A percentile compares a stretch with the other conserved stretches of the same genome.
These are phyloP conservation scores for Ranitomeya variabilis DNA, from an alignment of 2,113 vertebrate species.

Conservation along the genomic window DNA sequence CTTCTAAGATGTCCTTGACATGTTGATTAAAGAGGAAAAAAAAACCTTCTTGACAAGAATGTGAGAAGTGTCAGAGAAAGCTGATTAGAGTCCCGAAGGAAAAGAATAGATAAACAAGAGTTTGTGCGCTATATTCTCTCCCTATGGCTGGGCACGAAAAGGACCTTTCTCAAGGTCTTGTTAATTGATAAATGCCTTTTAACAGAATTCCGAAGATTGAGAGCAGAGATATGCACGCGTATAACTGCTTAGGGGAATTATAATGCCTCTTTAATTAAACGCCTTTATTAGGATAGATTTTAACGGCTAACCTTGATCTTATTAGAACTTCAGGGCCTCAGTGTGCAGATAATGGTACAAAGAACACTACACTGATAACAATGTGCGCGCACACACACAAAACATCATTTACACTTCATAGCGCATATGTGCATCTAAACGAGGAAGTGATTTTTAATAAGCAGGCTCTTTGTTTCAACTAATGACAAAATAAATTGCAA, in stretches of 20 bases:
- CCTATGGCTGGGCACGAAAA: conserved; percentile 46
- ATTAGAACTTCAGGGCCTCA: conserved; percentile 34
- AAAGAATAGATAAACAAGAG: conserved; percentile 56
- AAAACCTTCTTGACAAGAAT: conserved; percentile 62
- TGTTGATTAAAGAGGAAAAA: conserved; percentile 51
- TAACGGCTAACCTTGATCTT: conserved; percentile 51
- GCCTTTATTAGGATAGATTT: conserved; percentile 50
- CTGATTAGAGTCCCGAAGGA: conserved; percentile 62
- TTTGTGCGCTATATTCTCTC: conserved; percentile 36
- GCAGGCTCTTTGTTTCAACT: neutral
- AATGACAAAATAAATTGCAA: neutral
- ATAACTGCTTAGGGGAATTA: conserved; percentile 47
- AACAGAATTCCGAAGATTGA: conserved; percentile 52
- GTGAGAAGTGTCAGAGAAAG: conserved; percentile 65
- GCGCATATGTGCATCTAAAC: neutral
- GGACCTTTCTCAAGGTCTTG: conserved; percentile 50
- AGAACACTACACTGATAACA: neutral
- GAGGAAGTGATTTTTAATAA: neutral
- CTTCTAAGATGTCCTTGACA: conserved; percentile 57
- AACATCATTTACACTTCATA: neutral
- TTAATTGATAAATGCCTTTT: conserved; percentile 57
- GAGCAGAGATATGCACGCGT: conserved; percentile 51
- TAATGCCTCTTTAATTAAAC: conserved; percentile 41
- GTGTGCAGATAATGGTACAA: conserved; percentile 29
- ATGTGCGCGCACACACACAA: conserved; percentile 15